phyloP scores from a whole-genome alignment of 2,113 vertebrate species.

The Dendropsophus ebraccatus region DNA sequence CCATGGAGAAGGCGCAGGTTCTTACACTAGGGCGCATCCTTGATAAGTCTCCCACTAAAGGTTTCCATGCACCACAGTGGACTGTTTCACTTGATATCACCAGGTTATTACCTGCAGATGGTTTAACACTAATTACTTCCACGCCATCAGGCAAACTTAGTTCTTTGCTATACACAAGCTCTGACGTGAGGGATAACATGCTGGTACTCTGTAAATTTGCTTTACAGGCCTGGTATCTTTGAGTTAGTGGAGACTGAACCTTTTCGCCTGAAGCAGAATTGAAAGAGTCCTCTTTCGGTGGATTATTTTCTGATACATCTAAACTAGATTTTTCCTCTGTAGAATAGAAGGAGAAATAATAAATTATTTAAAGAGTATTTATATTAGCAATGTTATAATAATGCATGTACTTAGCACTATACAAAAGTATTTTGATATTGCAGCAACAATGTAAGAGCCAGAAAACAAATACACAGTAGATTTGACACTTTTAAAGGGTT shows the following conservation, averaged over 20 bases:
- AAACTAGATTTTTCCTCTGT: conserved; percentile 76
- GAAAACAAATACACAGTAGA: too few relatives aligned
- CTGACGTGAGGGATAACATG: conserved; percentile 83
- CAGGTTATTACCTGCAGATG: conserved; percentile 85
- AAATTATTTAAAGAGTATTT: neutral
- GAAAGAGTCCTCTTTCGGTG: conserved; percentile 70
- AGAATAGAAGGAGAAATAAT: neutral
- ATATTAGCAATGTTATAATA: neutral
- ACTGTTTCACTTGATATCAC: neutral
- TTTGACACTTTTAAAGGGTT: too few relatives aligned
- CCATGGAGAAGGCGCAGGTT: too few relatives aligned
- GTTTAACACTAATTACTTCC: conserved; percentile 87
- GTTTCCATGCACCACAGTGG: neutral
- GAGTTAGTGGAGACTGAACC: conserved; percentile 73
- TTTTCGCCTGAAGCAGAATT: conserved; percentile 76
- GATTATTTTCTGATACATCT: conserved; percentile 64
- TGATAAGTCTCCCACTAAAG: too few relatives aligned
- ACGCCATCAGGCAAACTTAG: conserved; percentile 87
- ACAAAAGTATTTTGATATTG: too few relatives aligned
- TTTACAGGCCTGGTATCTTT: conserved; percentile 81
- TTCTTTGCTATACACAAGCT: conserved; percentile 87
- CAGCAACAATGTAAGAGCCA: too few relatives aligned
- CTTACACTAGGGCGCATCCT: too few relatives aligned
- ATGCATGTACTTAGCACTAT: too few relatives aligned
- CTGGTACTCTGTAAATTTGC: conserved; percentile 92